Conservation (phyloP, 2,888 invertebrate species). For the Neoaliturus tenellus region DNA sequence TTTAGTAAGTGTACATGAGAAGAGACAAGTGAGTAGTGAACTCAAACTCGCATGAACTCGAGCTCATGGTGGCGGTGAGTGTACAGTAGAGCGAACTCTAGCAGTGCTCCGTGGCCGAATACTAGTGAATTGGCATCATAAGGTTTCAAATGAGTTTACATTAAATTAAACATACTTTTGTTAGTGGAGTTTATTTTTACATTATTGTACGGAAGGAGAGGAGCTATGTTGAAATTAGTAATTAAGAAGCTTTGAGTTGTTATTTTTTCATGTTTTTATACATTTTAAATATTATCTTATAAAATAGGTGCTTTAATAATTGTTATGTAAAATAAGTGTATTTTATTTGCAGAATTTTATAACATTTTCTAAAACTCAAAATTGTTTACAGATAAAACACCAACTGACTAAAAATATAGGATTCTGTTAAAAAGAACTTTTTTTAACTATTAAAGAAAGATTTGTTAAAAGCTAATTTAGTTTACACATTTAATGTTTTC, state of each 20-base stretch:
- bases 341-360: slow-evolving; percentile 4
- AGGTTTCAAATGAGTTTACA: slow-evolving; percentile 20
- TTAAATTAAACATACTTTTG: too few relatives aligned
- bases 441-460: neutral
- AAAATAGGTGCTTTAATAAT: slow-evolving; percentile 51
- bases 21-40: neutral
- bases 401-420: slow-evolving; percentile 16
- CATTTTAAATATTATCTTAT: slow-evolving; percentile 34
- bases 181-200: neutral
- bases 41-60: neutral
- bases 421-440: neutral
- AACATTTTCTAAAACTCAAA: slow-evolving; percentile 13
- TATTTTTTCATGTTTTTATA: slow-evolving; percentile 37
- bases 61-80: neutral
- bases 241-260: slow-evolving; percentile 8
- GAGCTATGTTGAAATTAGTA: slow-evolving; percentile 23
- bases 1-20: slow-evolving; percentile 2
- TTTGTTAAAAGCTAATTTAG: slow-evolving; percentile 51
- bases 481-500: slow-evolving; percentile 7
- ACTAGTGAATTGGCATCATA: slow-evolving; percentile 35
- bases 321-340: slow-evolving; percentile 19
- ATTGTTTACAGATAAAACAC: slow-evolving; percentile 51
- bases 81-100: neutral
- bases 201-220: too few relatives aligned
- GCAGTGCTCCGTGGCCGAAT: slow-evolving; percentile 2